Conservation (phyloP, 2,797 vertebrate species). For the Siniperca undulata region DNA sequence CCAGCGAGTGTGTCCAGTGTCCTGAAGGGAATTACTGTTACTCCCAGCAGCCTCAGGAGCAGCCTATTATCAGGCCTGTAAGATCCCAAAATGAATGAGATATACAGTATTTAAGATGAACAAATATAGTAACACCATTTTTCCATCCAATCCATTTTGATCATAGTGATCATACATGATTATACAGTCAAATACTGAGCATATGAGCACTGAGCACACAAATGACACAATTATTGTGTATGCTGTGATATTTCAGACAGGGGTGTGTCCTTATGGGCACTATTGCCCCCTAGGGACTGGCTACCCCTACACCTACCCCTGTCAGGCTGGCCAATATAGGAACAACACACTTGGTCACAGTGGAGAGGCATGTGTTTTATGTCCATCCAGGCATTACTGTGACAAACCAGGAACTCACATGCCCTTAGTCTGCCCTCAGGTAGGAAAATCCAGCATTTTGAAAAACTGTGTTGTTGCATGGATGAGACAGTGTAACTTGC, state of each 20-base stretch:
- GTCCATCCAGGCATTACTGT: slow-evolving; percentile 88
- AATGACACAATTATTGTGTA: neutral
- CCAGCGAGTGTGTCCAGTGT: slow-evolving; percentile 86
- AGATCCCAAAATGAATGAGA: slow-evolving; percentile 46
- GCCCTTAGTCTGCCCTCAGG: slow-evolving; percentile 87
- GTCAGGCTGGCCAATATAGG: slow-evolving; percentile 87
- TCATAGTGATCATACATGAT: neutral
- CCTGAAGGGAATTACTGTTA: slow-evolving; percentile 90
- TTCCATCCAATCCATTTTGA: neutral
- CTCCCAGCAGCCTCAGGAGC: slow-evolving; percentile 77
- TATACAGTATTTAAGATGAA: neutral
- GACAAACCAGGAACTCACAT: slow-evolving; percentile 79
- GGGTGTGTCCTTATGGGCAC: slow-evolving; percentile 89
- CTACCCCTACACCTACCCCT: slow-evolving; percentile 87
- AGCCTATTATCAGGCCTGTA: slow-evolving; percentile 88
- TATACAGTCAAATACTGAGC: neutral
- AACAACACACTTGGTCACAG: slow-evolving; percentile 82
- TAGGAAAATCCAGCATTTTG: slow-evolving; percentile 58
- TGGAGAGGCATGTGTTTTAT: slow-evolving; percentile 83
- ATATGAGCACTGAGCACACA: too few species aligned
- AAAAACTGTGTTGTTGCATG: neutral
- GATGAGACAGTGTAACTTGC: neutral
- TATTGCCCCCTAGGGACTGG: slow-evolving; percentile 90
- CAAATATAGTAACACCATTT: neutral
- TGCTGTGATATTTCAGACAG: slow-evolving; percentile 83